Base-by-base conservation (phyloP, 2,113 vertebrate genomes). In the Forbesichthys papilliferus region DNA sequence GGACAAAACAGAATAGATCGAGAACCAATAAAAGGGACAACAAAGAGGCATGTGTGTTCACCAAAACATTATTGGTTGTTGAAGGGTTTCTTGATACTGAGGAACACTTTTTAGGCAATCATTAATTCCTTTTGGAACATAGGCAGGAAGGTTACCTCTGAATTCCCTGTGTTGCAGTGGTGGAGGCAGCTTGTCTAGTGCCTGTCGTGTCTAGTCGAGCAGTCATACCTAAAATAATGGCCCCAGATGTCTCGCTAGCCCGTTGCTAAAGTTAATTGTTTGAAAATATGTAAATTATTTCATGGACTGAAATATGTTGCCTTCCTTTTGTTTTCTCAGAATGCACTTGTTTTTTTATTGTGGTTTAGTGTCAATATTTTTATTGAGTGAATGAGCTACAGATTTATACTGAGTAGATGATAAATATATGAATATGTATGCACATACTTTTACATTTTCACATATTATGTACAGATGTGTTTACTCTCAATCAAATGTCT, bases 121-220 rank as follows among this genome's bases (percentile, higher is more conserved):
- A 57, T 49, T 59, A 73, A 62, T 83, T 80, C 68, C 64, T 81
- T 0, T 9, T 73, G 70, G 76, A 85, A 77, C 66, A 51, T 18
- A 55, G 73, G 61, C 68, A 71, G 70, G 79, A 78, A 75, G 84
- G 80, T 85, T 75, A 65, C 78, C 78, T 84, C 76, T 66, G 78
- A 78, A 58, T 79, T 73, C 73, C 66, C 61, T 56, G 65, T 78
- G 72, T 62, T 20, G 36, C 53, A 46, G 83, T 69, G 52, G 78
- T 71, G 65, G 78, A 84, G 77, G 82, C 75, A 73, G 61, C 71
- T 66, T 83, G 83, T 78, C 79, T 88, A 75, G 56, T 6, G 11
- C 76, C 63, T 69, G 66, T 34, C 27, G 64, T 42, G 18, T 66
- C 71, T 34, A 77, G 68, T 85, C 59, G 79, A 81, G 49, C 49